A percentile compares a stretch with the other conserved stretches of the same genome.
Evolutionary conservation across 1,140 invertebrate genomes (phyloP).

Genomic region (Coenobita brevimanus): DNA sequence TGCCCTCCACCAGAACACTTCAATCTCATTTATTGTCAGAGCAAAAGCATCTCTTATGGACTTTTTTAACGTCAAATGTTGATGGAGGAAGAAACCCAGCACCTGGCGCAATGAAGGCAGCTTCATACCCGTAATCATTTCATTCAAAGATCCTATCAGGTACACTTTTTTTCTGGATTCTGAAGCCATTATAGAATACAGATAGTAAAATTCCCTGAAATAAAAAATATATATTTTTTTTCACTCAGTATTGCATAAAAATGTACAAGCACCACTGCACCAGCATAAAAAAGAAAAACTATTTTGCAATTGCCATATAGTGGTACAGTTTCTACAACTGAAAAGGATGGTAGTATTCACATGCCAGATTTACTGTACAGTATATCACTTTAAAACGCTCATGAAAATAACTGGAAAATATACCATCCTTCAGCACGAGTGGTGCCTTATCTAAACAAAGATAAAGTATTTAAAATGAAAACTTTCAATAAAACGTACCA

Average conservation of each 20-base stretch:
- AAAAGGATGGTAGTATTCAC: slow-evolving; percentile 9
- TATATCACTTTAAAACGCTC: too few relatives aligned
- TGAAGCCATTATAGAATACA: slow-evolving; percentile 13
- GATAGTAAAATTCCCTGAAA: slow-evolving; percentile 17
- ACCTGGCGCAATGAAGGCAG: slow-evolving; percentile 18
- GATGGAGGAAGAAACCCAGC: slow-evolving; percentile 5
- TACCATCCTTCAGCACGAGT: neutral
- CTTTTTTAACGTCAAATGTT: neutral
- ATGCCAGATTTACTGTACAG: neutral
- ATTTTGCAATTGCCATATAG: neutral
- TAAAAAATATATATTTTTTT: too few relatives aligned
- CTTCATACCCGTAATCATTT: neutral
- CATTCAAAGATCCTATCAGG: neutral
- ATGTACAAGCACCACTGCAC: slow-evolving; percentile 11
- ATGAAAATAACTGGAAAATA: neutral
- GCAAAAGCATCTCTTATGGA: slow-evolving; percentile 14
- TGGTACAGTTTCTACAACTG: slow-evolving; percentile 18
- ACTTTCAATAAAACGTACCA: neutral
- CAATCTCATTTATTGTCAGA: slow-evolving; percentile 8
- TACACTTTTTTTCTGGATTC: slow-evolving; percentile 2
- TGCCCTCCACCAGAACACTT: neutral
- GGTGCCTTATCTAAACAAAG: neutral
- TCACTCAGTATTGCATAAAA: slow-evolving; percentile 4
- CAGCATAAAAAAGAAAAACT: neutral
- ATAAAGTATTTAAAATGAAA: neutral